Evolutionary conservation across 2,888 invertebrate genomes (phyloP), one percentile per base, ranked within the genome.

Genomic region (Herminia tarsipennalis): DNA sequence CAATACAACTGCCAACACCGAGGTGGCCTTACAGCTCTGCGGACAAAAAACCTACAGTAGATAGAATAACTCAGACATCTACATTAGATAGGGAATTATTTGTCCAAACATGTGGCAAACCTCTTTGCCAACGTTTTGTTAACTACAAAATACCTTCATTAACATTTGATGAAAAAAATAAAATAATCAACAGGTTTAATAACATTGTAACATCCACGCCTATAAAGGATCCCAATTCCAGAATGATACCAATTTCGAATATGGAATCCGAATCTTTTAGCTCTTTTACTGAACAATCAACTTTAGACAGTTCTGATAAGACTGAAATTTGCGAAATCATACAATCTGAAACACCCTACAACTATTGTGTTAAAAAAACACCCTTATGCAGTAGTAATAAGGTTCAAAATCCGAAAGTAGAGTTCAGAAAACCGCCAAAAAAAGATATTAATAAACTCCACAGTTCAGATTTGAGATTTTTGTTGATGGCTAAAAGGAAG

Each of bases 401-500:
- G n/a, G 3, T 18, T 9, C 2, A 43, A 18, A 24, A 6, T 8
- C 1, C 9, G 5, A 12, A 21, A 28, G 1, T 16, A 4, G 6
- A 14, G 5, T 2, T 9, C 5, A n/a, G 13, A 27, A 18, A 30
- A 32, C 14, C 8, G 10, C 5, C 16, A 2, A 25, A n/a, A 3
- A 27, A 20, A 6, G 20, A 22, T 14, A 16, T 33, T 1, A 16
- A 30, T 0, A 40, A 47, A 2, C 54, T 81, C 1, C 56, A 61
- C 1, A 45, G 46, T 2, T 56, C 46, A 40, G 83, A 85, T 59
- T 64, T 85, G 16, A 70, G 85, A 45, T 59, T 60, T 9, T n/a
- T 71, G 0, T 48, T 86, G 27, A 24, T 71, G 16, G 71, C 73
- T 2, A 81, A 76, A 39, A 67, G 65, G 36, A 68, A 56, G 36